These are phyloP conservation scores for Drosophila basisetae DNA, from an alignment of 2,888 invertebrate species.

Conservation along the genomic window DNA sequence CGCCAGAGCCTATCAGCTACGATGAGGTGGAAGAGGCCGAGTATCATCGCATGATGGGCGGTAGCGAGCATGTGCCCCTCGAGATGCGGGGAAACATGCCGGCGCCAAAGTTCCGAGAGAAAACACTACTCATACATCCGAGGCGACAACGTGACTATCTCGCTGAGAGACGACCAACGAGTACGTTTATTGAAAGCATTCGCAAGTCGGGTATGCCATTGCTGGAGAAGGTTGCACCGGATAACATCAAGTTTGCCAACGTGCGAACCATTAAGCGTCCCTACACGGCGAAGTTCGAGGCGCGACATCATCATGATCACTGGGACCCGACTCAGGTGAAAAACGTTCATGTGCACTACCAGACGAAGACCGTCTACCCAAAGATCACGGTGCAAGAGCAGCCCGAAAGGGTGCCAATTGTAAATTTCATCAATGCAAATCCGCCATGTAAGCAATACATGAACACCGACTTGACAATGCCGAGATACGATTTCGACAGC, in stretches of 20 bases:
- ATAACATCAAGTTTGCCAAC: conserved; percentile 70
- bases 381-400: conserved; percentile 57
- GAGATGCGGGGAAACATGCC: conserved; percentile 82
- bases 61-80: conserved; percentile 37
- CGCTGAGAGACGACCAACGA: conserved; percentile 69
- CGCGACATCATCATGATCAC: conserved; percentile 84
- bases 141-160: conserved; percentile 75
- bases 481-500: conserved; percentile 63
- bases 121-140: conserved; percentile 80
- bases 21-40: not conserved
- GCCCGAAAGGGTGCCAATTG: conserved; percentile 42
- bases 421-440: conserved; percentile 72
- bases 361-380: conserved; percentile 70
- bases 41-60: conserved; percentile 28
- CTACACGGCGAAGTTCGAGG: conserved; percentile 75
- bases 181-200: conserved; percentile 68
- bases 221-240: conserved; percentile 66
- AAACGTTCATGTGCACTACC: conserved; percentile 79
- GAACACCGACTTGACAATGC: conserved; percentile 70
- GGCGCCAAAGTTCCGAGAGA: conserved; percentile 80
- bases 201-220: conserved; percentile 61
- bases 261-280: conserved; percentile 70
- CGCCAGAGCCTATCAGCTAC: not conserved
- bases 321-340: conserved; percentile 81
- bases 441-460: conserved; percentile 72